Conservation (phyloP, 1,140 invertebrate species). For the Trinorchestia longiramus region DNA sequence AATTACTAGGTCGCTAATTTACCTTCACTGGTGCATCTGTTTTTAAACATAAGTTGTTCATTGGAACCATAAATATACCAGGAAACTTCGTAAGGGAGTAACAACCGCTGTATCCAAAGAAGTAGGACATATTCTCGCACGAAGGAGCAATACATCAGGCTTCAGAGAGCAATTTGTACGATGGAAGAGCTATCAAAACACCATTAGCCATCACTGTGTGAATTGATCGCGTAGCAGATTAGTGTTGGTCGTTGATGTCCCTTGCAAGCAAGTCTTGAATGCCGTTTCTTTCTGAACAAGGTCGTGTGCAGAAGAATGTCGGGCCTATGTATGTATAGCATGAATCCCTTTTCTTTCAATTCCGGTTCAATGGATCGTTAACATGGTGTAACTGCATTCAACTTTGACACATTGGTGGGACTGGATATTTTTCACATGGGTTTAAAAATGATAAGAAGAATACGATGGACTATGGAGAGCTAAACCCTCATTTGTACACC, state of each 20-base stretch:
- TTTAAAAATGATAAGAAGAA: background rate
- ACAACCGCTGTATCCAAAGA: background rate
- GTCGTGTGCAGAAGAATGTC: background rate
- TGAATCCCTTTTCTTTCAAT: background rate
- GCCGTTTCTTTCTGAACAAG: background rate
- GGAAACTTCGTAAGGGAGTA: background rate
- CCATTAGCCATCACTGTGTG: background rate
- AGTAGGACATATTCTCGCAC: background rate
- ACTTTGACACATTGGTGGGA: background rate
- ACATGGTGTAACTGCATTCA: background rate
- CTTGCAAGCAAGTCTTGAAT: background rate
- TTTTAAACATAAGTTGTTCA: background rate
- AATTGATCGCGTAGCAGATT: conserved; percentile 21
- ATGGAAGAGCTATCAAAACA: conserved; percentile 37
- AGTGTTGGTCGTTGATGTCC: background rate
- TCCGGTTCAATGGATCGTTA: background rate
- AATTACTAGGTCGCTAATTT: background rate
- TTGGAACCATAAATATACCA: background rate
- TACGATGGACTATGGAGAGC: too few species aligned
- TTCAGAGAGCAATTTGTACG: conserved; percentile 20
- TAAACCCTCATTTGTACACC: too few species aligned
- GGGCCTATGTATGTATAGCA: background rate
- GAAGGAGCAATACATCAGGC: background rate
- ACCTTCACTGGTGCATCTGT: background rate
- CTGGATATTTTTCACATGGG: background rate